Evolutionary conservation across 2,888 invertebrate species (phyloP).

Genomic region (Dysmachus trigonus): DNA sequence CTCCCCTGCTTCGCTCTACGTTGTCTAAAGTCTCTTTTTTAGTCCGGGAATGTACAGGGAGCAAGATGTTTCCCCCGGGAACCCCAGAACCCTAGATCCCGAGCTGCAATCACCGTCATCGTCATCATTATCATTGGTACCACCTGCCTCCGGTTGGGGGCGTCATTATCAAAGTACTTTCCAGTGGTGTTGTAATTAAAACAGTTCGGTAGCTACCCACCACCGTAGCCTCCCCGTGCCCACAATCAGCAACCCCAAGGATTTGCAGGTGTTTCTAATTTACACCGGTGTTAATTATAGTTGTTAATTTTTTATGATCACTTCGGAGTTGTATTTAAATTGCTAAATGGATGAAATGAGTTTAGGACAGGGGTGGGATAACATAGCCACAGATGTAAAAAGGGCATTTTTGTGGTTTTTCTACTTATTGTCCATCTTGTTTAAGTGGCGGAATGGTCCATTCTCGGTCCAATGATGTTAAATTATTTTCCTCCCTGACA

Average conservation of each 20-base stretch:
- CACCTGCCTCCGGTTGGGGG: neutral
- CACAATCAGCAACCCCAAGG: neutral
- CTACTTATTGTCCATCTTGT: neutral
- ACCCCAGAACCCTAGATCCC: neutral
- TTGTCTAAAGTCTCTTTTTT: neutral
- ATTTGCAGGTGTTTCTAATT: constrained; percentile 34
- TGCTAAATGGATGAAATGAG: constrained; percentile 27
- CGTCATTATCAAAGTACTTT: constrained; percentile 22
- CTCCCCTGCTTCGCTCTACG: neutral
- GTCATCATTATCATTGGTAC: neutral
- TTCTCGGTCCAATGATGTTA: neutral
- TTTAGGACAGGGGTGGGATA: neutral
- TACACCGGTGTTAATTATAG: constrained; percentile 34
- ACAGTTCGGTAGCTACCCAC: neutral
- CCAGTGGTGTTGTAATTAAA: neutral
- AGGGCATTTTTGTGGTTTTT: neutral
- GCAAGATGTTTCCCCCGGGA: neutral
- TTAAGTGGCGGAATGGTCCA: neutral
- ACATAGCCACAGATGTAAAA: neutral
- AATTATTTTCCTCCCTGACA: neutral
- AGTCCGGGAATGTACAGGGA: neutral
- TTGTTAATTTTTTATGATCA: constrained; percentile 40
- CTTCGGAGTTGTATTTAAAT: constrained; percentile 34
- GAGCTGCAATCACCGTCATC: neutral
- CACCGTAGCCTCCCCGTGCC: neutral